These are phyloP conservation scores for Bucco capensis DNA, from an alignment of 2,113 vertebrate genomes.

Conservation along the genomic window DNA sequence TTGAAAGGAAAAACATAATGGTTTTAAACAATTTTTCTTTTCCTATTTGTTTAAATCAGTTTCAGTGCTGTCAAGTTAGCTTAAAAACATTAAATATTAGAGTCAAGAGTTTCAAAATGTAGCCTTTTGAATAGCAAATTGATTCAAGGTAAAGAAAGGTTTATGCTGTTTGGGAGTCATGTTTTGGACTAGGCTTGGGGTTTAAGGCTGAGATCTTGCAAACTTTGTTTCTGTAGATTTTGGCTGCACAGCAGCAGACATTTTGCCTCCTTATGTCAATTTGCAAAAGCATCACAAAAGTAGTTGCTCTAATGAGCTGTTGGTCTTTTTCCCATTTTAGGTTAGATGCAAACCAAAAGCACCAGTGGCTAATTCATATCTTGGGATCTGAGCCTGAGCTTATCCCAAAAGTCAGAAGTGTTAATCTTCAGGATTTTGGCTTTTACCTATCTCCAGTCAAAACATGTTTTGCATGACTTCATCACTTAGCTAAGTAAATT, in stretches of 20 bases:
- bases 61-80: not conserved
- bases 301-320: not conserved
- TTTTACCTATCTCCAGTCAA: constrained; percentile 24
- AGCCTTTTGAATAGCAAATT: not conserved
- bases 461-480: not conserved
- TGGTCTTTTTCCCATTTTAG: not conserved
- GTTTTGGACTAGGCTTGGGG: not conserved
- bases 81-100: not conserved
- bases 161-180: not conserved
- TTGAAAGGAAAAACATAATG: not conserved
- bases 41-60: not conserved
- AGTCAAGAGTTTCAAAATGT: constrained; percentile 7
- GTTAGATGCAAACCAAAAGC: not conserved
- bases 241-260: not conserved
- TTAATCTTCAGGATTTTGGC: constrained; percentile 14
- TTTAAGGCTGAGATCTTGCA: not conserved
- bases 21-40: not conserved
- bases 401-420: not conserved
- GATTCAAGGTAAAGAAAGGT: not conserved
- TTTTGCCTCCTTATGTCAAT: not conserved
- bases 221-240: not conserved
- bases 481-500: not conserved
- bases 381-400: not conserved
- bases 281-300: not conserved
- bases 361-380: not conserved